Conservation (phyloP, 2,113 vertebrate genomes). For the Microtus pennsylvanicus region DNA sequence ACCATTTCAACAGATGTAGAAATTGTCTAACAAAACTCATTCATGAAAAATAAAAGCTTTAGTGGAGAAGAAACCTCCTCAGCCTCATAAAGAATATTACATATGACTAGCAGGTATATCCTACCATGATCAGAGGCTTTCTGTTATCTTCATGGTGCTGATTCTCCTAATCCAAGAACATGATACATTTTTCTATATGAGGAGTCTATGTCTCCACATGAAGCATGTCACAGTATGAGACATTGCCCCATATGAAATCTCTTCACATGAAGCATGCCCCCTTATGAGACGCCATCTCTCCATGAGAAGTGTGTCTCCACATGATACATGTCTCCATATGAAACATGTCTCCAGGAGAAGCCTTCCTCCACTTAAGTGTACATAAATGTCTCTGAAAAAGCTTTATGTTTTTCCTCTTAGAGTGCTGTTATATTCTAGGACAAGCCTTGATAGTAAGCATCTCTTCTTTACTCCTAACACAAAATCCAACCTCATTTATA, state of each 20-base stretch:
- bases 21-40: not conserved
- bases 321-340: not conserved
- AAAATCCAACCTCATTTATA: not conserved
- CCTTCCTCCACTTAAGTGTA: not conserved
- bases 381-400: not conserved
- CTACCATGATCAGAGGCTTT: not conserved
- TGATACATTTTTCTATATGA: not conserved
- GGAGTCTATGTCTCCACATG: not conserved
- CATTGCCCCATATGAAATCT: not conserved
- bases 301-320: not conserved
- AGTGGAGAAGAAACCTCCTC: not conserved
- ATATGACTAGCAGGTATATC: not conserved
- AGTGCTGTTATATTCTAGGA: not conserved
- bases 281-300: not conserved
- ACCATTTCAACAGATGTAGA: not conserved
- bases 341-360: not conserved
- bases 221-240: not conserved
- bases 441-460: not conserved
- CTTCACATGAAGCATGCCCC: not conserved
- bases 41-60: not conserved
- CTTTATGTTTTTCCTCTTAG: not conserved
- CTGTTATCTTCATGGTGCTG: not conserved
- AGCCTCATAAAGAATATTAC: not conserved
- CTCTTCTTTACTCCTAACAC: slow-evolving; percentile 1
- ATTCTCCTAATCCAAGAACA: not conserved